Evolutionary conservation across 2,797 vertebrate species (phyloP).

Genomic region (Lepus townsendii): DNA sequence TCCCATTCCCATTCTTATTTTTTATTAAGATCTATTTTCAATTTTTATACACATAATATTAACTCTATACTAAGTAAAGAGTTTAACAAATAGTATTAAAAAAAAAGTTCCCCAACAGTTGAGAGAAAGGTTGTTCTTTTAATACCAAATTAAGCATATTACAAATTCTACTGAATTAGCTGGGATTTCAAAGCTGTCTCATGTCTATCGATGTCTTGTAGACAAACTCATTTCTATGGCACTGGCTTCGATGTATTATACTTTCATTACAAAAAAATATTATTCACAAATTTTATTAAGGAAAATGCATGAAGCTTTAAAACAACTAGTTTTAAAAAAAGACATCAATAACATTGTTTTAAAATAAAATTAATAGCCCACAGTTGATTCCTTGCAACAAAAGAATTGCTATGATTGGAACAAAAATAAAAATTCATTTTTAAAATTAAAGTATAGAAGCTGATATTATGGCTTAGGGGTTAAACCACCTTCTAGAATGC

Average conservation of each 20-base stretch:
- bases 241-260: background rate
- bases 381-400: background rate
- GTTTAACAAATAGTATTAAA: too few species aligned
- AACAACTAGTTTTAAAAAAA: conserved; percentile 6
- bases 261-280: conserved; percentile 40
- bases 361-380: conserved; percentile 25
- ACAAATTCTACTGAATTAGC: background rate
- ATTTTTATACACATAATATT: too few species aligned
- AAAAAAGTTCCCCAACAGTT: too few species aligned
- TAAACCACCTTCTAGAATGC: too few species aligned
- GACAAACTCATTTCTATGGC: conserved; percentile 14
- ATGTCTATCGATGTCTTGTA: background rate
- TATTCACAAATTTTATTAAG: conserved; percentile 4
- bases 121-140: background rate
- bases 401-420: background rate
- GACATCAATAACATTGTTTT: background rate
- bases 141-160: conserved; percentile 57
- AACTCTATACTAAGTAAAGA: too few species aligned
- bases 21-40: too few species aligned
- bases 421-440: conserved; percentile 43
- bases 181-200: background rate
- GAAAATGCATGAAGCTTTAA: too few species aligned
- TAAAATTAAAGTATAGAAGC: background rate
- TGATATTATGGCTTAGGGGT: too few species aligned
- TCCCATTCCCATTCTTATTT: too few species aligned